Evolutionary conservation across 2,113 vertebrate genomes (phyloP).

Genomic region (Talpa occidentalis): DNA sequence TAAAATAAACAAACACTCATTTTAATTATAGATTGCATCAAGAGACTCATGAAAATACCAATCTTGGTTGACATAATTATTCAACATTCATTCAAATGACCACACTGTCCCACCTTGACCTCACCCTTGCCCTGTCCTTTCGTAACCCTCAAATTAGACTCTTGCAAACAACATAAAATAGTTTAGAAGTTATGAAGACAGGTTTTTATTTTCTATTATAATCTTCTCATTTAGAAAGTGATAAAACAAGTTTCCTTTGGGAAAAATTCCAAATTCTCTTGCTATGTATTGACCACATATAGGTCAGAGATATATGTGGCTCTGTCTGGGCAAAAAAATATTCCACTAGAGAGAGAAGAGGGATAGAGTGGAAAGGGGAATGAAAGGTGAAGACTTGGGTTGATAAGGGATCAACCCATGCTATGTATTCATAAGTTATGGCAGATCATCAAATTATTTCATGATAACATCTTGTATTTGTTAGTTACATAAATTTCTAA

Average conservation of each 20-base stretch:
- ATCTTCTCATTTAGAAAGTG: background rate
- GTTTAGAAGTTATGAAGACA: background rate
- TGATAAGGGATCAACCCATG: background rate
- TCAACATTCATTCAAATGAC: background rate
- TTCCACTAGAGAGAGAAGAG: background rate
- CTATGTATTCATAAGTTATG: background rate
- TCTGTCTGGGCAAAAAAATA: background rate
- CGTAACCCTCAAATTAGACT: background rate
- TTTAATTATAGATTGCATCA: slow-evolving; percentile 26
- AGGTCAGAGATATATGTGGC: background rate
- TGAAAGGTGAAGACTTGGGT: background rate
- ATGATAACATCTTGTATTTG: background rate
- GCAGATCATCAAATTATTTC: background rate
- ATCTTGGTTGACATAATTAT: background rate
- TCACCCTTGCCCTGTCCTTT: background rate
- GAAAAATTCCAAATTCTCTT: background rate
- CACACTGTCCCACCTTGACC: background rate
- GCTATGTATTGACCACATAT: background rate
- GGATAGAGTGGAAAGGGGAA: background rate
- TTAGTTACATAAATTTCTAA: background rate
- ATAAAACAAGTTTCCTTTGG: background rate
- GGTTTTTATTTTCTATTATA: background rate
- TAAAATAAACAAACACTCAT: slow-evolving; percentile 19
- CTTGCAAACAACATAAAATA: background rate
- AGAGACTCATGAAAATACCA: slow-evolving; percentile 4